A percentile compares a stretch with the other conserved stretches of the same genome.
Conservation (phyloP, 1,140 invertebrate species). For the Atopsyche davidsoni region DNA sequence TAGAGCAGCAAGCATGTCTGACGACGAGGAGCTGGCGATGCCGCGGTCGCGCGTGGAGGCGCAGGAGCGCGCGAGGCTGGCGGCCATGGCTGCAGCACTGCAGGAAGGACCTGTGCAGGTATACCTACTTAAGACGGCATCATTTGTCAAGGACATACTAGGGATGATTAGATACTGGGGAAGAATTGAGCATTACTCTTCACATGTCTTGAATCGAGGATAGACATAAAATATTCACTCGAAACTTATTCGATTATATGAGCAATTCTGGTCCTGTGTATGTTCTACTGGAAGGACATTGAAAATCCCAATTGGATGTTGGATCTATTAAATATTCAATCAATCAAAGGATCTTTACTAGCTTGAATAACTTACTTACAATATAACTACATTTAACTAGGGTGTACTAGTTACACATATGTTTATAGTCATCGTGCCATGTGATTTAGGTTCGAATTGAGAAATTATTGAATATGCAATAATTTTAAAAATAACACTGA, state of each 20-base stretch:
- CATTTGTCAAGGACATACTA: too few relatives aligned
- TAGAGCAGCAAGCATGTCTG: constrained; percentile 63
- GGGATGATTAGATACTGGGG: constrained; percentile 33
- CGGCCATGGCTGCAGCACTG: constrained; percentile 40
- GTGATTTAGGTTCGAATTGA: constrained; percentile 2
- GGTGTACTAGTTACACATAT: constrained; percentile 4
- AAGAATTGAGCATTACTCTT: constrained; percentile 50
- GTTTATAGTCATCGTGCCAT: constrained; percentile 11
- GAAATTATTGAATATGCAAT: constrained; percentile 2
- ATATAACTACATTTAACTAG: constrained; percentile 1
- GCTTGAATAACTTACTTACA: constrained; percentile 6
- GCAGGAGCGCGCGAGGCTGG: constrained; percentile 57
- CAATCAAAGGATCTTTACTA: too few relatives aligned
- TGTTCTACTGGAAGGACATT: too few relatives aligned
- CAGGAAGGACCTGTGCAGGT: constrained; percentile 42
- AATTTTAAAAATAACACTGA: constrained; percentile 5
- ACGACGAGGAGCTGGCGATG: constrained; percentile 75
- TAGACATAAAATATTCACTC: constrained; percentile 15
- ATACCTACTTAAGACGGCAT: constrained; percentile 34
- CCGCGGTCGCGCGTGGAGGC: too few relatives aligned
- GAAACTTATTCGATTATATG: background rate
- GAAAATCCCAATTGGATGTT: too few relatives aligned
- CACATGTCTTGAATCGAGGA: constrained; percentile 68
- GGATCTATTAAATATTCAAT: too few relatives aligned
- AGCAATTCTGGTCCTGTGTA: background rate